Evolutionary conservation across 2,888 invertebrate genomes (phyloP).

Genomic region (Cephus spinipes): DNA sequence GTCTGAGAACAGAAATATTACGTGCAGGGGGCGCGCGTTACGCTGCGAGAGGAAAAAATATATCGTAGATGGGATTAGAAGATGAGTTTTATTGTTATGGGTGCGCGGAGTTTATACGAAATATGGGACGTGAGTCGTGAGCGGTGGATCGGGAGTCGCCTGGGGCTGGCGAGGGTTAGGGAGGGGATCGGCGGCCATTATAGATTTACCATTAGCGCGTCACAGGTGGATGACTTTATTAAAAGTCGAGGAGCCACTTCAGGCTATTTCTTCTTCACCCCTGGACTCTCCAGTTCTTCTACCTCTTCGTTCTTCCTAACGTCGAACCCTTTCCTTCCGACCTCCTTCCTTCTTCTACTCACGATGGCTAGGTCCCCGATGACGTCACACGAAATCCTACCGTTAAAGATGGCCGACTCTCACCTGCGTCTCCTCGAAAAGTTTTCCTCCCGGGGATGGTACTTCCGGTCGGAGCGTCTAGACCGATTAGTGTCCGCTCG

Average conservation of each 20-base stretch:
- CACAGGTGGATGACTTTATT: conserved; percentile 25
- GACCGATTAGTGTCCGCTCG: conserved; percentile 59
- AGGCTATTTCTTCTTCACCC: not conserved
- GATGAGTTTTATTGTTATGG: not conserved
- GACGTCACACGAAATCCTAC: not conserved
- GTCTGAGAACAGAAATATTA: not conserved
- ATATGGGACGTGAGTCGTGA: not conserved
- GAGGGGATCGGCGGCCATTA: conserved; percentile 17
- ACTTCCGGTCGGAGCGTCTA: conserved; percentile 43
- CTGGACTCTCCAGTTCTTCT: not conserved
- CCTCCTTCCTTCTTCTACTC: not conserved
- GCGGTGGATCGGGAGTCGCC: not conserved
- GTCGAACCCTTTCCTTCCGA: conserved; percentile 2
- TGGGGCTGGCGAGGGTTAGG: conserved; percentile 5
- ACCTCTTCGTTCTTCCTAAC: not conserved
- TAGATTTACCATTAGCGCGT: conserved; percentile 26
- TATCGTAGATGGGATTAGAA: not conserved
- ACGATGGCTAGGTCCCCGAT: not conserved
- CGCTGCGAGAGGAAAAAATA: not conserved
- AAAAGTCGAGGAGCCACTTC: conserved; percentile 9
- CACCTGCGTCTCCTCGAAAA: not conserved
- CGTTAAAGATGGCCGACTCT: not conserved
- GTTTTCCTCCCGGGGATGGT: not conserved
- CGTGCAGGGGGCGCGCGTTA: not conserved
- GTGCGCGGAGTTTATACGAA: not conserved